Percentiles rank a stretch among this genome's conserved stretches.
Evolutionary conservation across 2,113 vertebrate species (phyloP).

Genomic region (Sebastes fasciatus): DNA sequence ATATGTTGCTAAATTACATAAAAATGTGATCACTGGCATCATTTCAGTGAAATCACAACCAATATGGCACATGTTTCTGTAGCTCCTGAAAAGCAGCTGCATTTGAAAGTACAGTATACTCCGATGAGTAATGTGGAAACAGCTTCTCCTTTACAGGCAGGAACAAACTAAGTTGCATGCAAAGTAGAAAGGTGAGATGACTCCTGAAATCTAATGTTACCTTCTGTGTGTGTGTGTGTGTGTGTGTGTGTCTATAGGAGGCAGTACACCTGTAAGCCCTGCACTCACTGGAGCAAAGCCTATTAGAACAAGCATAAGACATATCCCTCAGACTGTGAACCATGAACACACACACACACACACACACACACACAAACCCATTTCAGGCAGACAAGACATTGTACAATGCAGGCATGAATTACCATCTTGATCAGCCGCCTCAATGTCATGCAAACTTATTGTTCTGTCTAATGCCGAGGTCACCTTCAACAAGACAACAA

Average conservation of each 20-base stretch:
- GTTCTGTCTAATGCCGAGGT: slow-evolving; percentile 68
- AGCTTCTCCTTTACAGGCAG: slow-evolving; percentile 33
- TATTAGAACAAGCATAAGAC: slow-evolving; percentile 76
- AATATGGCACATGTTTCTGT: not conserved
- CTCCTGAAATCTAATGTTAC: slow-evolving; percentile 60
- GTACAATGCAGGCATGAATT: slow-evolving; percentile 66
- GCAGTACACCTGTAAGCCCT: slow-evolving; percentile 72
- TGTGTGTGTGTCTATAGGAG: slow-evolving; percentile 11
- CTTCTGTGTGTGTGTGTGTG: not conserved
- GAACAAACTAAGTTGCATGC: slow-evolving; percentile 41
- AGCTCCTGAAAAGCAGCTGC: slow-evolving; percentile 10
- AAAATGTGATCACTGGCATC: not conserved
- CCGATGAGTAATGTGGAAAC: slow-evolving; percentile 40
- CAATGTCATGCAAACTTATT: slow-evolving; percentile 61
- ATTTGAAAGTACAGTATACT: slow-evolving; percentile 18
- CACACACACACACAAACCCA: slow-evolving; percentile 21
- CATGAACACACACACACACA: slow-evolving; percentile 27
- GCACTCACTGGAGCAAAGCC: slow-evolving; percentile 74
- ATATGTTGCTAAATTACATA: too few relatives aligned
- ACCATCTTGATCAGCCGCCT: slow-evolving; percentile 69
- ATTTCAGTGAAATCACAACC: not conserved
- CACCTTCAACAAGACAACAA: slow-evolving; percentile 71
- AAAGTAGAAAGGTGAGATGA: slow-evolving; percentile 62
- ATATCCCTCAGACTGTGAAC: slow-evolving; percentile 66
- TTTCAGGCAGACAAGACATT: slow-evolving; percentile 52